These are phyloP conservation scores for Diadegma fenestrale DNA, from an alignment of 2,888 invertebrate species.

Conservation along the genomic window DNA sequence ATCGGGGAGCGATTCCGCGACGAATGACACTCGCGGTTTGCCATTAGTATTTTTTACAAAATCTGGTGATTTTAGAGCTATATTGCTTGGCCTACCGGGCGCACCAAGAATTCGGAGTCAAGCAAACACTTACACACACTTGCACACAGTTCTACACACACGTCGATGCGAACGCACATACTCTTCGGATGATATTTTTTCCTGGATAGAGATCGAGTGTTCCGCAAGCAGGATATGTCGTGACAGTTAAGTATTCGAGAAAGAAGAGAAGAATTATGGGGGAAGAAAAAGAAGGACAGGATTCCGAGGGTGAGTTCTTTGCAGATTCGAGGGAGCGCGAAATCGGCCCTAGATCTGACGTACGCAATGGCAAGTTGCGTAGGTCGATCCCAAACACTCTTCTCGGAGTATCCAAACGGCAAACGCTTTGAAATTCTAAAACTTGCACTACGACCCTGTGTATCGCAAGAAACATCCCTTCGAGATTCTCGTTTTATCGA, in stretches of 20 bases:
- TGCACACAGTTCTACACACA: not conserved
- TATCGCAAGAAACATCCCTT: constrained; percentile 45
- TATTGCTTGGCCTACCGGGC: too few relatives aligned
- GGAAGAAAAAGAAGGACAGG: not conserved
- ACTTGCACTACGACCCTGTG: constrained; percentile 46
- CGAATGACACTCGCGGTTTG: too few relatives aligned
- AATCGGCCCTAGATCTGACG: constrained; percentile 31
- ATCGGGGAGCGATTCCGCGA: too few relatives aligned
- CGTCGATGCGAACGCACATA: not conserved
- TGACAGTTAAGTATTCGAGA: constrained; percentile 54
- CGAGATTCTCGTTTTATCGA: constrained; percentile 12
- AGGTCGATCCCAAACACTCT: constrained; percentile 25
- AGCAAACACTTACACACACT: constrained; percentile 22
- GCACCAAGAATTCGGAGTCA: constrained; percentile 21
- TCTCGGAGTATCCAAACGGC: constrained; percentile 3
- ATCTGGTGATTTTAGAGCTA: too few relatives aligned
- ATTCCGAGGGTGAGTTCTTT: constrained; percentile 22
- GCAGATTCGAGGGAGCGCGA: constrained; percentile 46
- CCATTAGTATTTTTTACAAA: too few relatives aligned
- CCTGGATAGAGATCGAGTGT: constrained; percentile 47
- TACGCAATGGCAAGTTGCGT: constrained; percentile 16
- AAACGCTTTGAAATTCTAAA: not conserved
- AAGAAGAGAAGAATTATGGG: constrained; percentile 2
- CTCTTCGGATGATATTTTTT: constrained; percentile 36
- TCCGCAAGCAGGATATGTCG: constrained; percentile 44